Evolutionary conservation across 1,140 invertebrate species (phyloP).

Genomic region (Onthophagus taurus): DNA sequence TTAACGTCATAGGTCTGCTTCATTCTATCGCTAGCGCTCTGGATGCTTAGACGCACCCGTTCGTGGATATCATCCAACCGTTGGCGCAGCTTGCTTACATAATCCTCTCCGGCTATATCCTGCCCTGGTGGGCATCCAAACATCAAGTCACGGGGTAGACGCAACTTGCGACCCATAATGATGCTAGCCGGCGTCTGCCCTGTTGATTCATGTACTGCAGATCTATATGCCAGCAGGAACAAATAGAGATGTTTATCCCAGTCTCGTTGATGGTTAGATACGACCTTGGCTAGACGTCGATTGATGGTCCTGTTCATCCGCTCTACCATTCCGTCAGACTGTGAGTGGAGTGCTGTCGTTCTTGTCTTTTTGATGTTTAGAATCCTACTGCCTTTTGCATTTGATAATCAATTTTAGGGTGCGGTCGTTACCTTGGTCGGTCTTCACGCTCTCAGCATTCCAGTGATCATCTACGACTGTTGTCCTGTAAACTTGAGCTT

Average conservation of each 20-base stretch:
- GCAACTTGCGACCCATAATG: conserved; percentile 9
- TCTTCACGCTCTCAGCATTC: no score
- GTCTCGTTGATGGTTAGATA: conserved; percentile 4
- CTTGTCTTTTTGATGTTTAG: conserved; percentile 29
- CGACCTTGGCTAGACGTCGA: neutral
- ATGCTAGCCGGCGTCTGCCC: conserved; percentile 5
- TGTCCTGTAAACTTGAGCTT: no score
- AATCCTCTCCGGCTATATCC: conserved; percentile 11
- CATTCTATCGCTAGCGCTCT: conserved; percentile 14
- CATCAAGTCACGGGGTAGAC: conserved; percentile 14
- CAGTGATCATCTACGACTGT: no score
- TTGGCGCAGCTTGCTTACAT: conserved; percentile 8
- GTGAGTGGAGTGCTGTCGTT: conserved; percentile 31
- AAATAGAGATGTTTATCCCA: conserved; percentile 9
- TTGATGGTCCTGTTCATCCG: neutral
- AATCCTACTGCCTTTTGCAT: conserved; percentile 21
- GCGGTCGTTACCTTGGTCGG: no score
- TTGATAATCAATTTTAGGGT: no score
- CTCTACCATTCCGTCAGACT: conserved; percentile 38
- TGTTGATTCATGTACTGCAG: neutral
- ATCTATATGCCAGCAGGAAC: conserved; percentile 9
- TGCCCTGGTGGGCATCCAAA: conserved; percentile 11
- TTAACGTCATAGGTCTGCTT: no score
- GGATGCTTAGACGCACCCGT: conserved; percentile 4
- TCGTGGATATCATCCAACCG: conserved; percentile 8